These are phyloP conservation scores for Squalus acanthias DNA, from an alignment of 2,797 vertebrate genomes.

Conservation along the genomic window DNA sequence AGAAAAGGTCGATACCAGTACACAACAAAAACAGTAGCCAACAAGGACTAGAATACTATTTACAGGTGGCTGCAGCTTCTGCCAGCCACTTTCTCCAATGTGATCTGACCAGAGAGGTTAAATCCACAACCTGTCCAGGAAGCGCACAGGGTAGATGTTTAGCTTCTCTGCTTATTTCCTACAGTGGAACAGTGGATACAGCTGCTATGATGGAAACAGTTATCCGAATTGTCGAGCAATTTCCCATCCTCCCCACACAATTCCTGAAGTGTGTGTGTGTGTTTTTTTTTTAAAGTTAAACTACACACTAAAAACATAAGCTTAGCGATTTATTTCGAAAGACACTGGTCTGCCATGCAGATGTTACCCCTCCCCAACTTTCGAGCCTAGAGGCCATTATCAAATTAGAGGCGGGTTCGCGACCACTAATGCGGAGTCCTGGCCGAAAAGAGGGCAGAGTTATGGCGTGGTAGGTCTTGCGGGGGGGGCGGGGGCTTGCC, in stretches of 20 bases:
- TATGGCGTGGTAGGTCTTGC: background rate
- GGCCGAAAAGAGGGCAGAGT: background rate
- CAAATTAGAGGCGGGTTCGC: too few species aligned
- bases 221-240: background rate
- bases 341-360: background rate
- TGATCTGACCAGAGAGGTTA: background rate
- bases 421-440: background rate
- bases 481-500: background rate
- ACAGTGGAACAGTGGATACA: background rate
- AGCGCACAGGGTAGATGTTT: background rate
- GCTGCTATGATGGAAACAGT: constrained; percentile 19
- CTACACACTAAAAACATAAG: background rate
- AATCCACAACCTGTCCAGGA: background rate
- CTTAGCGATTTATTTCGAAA: background rate
- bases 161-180: background rate
- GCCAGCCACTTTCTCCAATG: background rate
- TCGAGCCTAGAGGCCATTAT: background rate
- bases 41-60: background rate
- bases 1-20: background rate
- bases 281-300: background rate
- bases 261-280: background rate
- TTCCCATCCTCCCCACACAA: background rate
- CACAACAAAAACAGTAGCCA: too few species aligned
- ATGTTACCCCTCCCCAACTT: background rate
- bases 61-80: background rate